Base-by-base conservation (phyloP, 2,888 invertebrate species). In the Amiota minor region DNA sequence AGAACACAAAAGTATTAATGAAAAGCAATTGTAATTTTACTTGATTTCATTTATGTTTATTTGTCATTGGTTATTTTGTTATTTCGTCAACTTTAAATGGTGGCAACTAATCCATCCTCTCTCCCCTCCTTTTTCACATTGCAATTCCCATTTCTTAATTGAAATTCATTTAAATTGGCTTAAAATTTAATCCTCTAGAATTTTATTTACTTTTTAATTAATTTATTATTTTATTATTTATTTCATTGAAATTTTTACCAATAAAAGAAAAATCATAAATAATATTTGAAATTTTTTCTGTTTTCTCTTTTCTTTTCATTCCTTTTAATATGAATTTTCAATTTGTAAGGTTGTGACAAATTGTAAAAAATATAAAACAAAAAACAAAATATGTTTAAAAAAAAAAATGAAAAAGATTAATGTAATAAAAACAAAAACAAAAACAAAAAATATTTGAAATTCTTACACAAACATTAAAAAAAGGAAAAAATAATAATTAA, bases 321-420 rank as follows among this genome's bases (percentile, higher is more conserved):
- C 23, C 0, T 53, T 59, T 59, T 86, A 78, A 78, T 83, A 86
- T 88, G 85, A 84, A 88, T 86, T 89, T 89, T 89, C 89, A 89
- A 89, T 89, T 89, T 89, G 89, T 89, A 89, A 89, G 89, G 89
- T 89, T 89, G 89, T 89, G 89, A 83, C 83, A 83, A 89, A 89
- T 88, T 89, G 89, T 89, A 89, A 89, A 88, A 88, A 88, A 85
- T 86, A 82, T 78, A 75, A 74, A 77, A 70, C 72, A 78, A 75
- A 78, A 73, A 71, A 77, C 77, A 82, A 80, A 77, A 67, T 81
- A 79, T 81, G 81, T 74, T 72, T 76, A 78, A 81, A 82, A 76
- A 69, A 45, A 64, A 23, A 70, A 68, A 62, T 73, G 65, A 81
- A 81, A 77, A 77, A 80, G 79, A 73, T 62, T 74, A 70, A 81